These are phyloP conservation scores for Erebia ligea DNA, from an alignment of 2,888 invertebrate species.

Conservation along the genomic window DNA sequence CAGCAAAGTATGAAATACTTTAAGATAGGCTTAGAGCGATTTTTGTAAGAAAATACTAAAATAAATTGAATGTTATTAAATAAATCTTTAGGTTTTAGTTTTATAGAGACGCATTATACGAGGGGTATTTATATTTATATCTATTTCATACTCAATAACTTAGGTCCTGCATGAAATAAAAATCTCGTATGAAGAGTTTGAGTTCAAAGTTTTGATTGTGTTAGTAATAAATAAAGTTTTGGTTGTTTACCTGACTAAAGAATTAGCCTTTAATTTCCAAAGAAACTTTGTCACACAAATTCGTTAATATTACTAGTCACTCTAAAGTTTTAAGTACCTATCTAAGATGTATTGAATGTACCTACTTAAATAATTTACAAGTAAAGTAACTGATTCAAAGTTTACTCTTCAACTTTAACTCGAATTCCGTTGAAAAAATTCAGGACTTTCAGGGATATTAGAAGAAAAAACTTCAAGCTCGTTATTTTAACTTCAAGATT, in stretches of 20 bases:
- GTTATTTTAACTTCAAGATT: conserved; percentile 15
- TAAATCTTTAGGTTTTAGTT: no score
- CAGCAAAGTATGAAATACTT: no score
- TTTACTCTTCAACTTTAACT: conserved; percentile 1
- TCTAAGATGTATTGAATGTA: background rate
- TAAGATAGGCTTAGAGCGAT: no score
- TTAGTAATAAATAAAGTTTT: no score
- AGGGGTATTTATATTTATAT: no score
- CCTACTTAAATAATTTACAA: background rate
- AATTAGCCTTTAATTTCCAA: background rate
- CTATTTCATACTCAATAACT: no score
- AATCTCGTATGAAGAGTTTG: no score
- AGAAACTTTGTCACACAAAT: background rate
- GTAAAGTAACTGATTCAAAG: background rate
- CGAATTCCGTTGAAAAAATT: conserved; percentile 13
- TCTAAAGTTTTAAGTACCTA: background rate
- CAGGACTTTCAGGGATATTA: conserved; percentile 12
- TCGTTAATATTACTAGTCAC: background rate
- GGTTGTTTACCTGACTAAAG: background rate
- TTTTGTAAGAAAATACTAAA: no score
- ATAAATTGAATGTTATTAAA: no score
- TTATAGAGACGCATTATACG: no score
- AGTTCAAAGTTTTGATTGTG: no score
- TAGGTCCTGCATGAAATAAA: no score
- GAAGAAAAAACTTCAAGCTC: conserved; percentile 10